phyloP scores from a whole-genome alignment of 2,888 invertebrate genomes.

The Scaptomyza reducta region DNA sequence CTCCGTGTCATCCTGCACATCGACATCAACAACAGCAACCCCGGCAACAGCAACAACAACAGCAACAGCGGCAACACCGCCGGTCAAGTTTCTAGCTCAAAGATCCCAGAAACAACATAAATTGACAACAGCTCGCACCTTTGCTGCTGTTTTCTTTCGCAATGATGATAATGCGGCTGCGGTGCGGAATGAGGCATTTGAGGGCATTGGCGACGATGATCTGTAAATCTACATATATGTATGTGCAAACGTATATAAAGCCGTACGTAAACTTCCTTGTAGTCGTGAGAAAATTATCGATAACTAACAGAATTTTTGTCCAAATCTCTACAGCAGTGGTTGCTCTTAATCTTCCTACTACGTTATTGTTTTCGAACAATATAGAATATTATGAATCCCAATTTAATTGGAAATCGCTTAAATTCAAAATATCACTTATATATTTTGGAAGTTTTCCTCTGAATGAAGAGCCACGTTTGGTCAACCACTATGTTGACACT shows the following conservation, averaged over 20 bases:
- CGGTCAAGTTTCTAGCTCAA: slow-evolving; percentile 87
- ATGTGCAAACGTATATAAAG: not conserved
- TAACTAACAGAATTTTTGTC: slow-evolving; percentile 1
- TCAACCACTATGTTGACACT: too few species aligned
- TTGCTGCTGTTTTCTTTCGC: slow-evolving; percentile 88
- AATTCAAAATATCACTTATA: too few species aligned
- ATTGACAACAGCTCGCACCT: slow-evolving; percentile 85
- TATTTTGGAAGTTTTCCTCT: too few species aligned
- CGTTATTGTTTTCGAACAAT: not conserved
- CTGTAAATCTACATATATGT: slow-evolving; percentile 85
- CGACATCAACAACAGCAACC: slow-evolving; percentile 51
- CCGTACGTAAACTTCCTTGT: slow-evolving; percentile 30
- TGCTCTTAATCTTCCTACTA: too few species aligned
- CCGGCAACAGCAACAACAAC: slow-evolving; percentile 48
- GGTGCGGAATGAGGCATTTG: slow-evolving; percentile 96
- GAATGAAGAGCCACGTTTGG: too few species aligned
- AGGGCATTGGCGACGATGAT: slow-evolving; percentile 98
- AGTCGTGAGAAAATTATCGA: slow-evolving; percentile 33
- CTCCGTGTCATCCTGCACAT: slow-evolving; percentile 52
- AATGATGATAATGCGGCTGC: slow-evolving; percentile 85
- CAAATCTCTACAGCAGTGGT: not conserved
- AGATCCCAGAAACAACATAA: slow-evolving; percentile 86
- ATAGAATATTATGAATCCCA: too few species aligned
- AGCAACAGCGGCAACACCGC: slow-evolving; percentile 65
- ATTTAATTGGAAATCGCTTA: too few species aligned